Base-by-base conservation (phyloP, 1,140 invertebrate genomes). In the Aphelenchoides avenae region DNA sequence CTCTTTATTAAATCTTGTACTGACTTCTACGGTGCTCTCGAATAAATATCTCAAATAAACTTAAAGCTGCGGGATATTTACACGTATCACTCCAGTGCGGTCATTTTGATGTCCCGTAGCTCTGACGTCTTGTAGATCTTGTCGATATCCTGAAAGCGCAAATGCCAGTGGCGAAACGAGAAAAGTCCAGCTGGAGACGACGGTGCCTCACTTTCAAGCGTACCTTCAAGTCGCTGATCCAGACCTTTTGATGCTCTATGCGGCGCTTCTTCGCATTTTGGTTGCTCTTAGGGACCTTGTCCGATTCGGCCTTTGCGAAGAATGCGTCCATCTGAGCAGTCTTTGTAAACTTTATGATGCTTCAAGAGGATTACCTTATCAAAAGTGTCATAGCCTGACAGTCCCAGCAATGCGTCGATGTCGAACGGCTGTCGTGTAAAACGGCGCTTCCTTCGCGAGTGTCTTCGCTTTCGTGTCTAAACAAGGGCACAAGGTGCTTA, bases 391-490 rank as follows among this genome's bases (percentile, higher is more conserved):
- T 50, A 64, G 9, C n/a, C 44, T 18, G 13, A 51, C 68, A 50
- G 66, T 3, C 57, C 65, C 37, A 67, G 29, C 15, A 67, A 49
- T 5, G 54, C 67, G 46, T 67, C 65, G 29, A 67, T 70, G 44
- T 67, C 65, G 24, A 59, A 57, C 0, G 61, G 57, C 20, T 62
- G 47, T 36, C 68, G 15, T 13, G 42, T 62, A 36, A 71, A 67
- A 29, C 46, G 57, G 20, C 42, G 37, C 9, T 27, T 52, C 20
- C 54, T 39, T n/a, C 33, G 13, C 30, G 33, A 36, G 51, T 70
- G 66, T 20, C 41, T 58, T 24, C 60, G 51, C 43, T 62, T 62
- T 20, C 40, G 36, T 3, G 15, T 37, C 48, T 64, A 37, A 60
- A 49, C n/a, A n/a, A n/a, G n/a, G n/a, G n/a, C n/a, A n/a, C n/a